Base-by-base conservation (phyloP, 2,888 invertebrate species). In the Augiades crinisus region DNA sequence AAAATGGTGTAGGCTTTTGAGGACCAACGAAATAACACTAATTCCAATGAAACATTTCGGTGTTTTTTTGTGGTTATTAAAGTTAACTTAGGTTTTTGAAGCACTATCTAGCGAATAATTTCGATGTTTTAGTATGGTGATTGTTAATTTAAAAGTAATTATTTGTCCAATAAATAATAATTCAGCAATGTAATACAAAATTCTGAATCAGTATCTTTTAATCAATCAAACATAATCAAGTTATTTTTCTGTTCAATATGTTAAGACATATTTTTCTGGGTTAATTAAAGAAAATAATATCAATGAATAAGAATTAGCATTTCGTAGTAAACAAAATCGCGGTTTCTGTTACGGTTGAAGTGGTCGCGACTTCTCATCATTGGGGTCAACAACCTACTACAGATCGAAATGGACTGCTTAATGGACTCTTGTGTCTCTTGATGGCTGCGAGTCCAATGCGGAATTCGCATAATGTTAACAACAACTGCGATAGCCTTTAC, bases 301-400 rank as follows among this genome's bases (percentile, higher is more conserved):
- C 7, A 19, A 19, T 40, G n/a, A 14, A 13, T 13, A n/a, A 33
- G 33, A 30, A 47, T 7, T 31, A 21, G 1, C 30, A 36, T 13
- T 12, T 38, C 19, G 21, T 37, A 10, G 24, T 8, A 17, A 30
- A 30, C 21, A 24, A 47, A 10, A 33, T 22, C 30, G 40, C 33
- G 34, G 33, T 49, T 50, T 19, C 34, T 43, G 50, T 50, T 36
- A 43, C 36, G 27, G 34, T 34, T 43, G 43, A 43, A 36, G 50
- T 33, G 36, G 21, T 13, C 12, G 34, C n/a, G 16, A 38, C 17
- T 22, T 30, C 21, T 50, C 36, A 43, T 27, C 14, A 44, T 50
- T 51, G 51, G 44, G 44, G 44, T 44, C 51, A 44, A 50, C 36
- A 43, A 37, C 51, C 51, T 13, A 44, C 6, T 50, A 50, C 33